phyloP scores from a whole-genome alignment of 1,140 invertebrate genomes.

The Caerostris extrusa region DNA sequence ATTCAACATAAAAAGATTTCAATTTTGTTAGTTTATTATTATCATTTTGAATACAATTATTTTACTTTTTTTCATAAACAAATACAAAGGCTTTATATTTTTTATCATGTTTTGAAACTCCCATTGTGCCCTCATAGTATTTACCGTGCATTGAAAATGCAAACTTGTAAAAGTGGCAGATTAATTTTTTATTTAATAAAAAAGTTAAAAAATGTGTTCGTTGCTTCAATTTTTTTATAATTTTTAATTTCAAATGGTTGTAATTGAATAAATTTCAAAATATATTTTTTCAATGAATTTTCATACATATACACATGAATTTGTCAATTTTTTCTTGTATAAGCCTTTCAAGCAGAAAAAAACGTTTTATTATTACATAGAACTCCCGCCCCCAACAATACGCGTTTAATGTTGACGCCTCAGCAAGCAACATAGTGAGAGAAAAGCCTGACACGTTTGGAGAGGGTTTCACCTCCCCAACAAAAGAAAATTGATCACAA shows the following conservation, averaged over 20 bases:
- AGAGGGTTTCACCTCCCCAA: too few relatives aligned
- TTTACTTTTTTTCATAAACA: background rate
- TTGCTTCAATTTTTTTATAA: background rate
- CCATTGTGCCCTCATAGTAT: constrained; percentile 24
- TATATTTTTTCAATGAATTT: too few relatives aligned
- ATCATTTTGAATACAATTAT: background rate
- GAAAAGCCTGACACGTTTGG: too few relatives aligned
- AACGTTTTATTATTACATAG: too few relatives aligned
- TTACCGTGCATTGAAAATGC: background rate
- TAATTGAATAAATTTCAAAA: too few relatives aligned
- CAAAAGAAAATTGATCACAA: too few relatives aligned
- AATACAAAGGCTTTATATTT: background rate
- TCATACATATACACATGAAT: too few relatives aligned
- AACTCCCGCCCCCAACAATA: too few relatives aligned
- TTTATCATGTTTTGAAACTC: constrained; percentile 10
- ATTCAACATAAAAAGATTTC: background rate
- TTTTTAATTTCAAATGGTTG: background rate
- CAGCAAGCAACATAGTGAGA: too few relatives aligned
- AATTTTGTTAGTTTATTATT: background rate
- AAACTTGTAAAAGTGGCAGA: constrained; percentile 43
- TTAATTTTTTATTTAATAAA: constrained; percentile 48
- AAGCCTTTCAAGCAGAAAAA: too few relatives aligned
- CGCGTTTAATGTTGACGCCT: too few relatives aligned
- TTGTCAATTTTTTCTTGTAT: too few relatives aligned
- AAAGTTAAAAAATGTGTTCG: background rate